Evolutionary conservation across 2,113 vertebrate species (phyloP).

Genomic region (Mungos mungo): DNA sequence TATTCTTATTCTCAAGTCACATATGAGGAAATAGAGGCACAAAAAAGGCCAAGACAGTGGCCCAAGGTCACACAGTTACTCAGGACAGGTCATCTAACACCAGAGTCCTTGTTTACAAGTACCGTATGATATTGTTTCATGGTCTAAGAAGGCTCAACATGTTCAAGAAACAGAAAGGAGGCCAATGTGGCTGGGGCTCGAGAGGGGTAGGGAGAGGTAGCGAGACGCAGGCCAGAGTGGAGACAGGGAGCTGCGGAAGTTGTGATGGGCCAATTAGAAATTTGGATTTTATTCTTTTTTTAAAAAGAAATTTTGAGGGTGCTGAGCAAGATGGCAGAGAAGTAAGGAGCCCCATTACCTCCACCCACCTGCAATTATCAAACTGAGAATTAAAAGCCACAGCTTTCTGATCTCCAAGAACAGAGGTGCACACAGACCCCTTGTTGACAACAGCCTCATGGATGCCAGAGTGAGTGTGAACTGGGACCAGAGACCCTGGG

Average conservation of each 20-base stretch:
- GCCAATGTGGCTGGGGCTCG: neutral
- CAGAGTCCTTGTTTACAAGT: neutral
- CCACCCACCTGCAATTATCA: too few species aligned
- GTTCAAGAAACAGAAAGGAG: neutral
- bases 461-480: too few species aligned
- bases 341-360: too few species aligned
- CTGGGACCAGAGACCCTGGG: too few species aligned
- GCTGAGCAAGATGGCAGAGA: too few species aligned
- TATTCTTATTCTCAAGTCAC: neutral
- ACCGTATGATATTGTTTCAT: neutral
- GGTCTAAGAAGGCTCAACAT: neutral
- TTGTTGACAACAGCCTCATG: too few species aligned
- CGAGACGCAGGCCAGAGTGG: neutral
- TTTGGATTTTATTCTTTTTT: neutral
- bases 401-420: too few species aligned
- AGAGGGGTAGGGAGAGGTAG: neutral
- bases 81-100: neutral
- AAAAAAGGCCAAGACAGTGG: neutral
- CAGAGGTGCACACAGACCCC: too few species aligned
- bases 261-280: neutral
- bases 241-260: neutral
- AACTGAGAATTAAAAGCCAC: too few species aligned
- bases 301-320: too few species aligned
- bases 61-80: neutral
- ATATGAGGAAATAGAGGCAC: neutral